Conservation (phyloP, 2,888 invertebrate genomes). For the Melanotus villosus region DNA sequence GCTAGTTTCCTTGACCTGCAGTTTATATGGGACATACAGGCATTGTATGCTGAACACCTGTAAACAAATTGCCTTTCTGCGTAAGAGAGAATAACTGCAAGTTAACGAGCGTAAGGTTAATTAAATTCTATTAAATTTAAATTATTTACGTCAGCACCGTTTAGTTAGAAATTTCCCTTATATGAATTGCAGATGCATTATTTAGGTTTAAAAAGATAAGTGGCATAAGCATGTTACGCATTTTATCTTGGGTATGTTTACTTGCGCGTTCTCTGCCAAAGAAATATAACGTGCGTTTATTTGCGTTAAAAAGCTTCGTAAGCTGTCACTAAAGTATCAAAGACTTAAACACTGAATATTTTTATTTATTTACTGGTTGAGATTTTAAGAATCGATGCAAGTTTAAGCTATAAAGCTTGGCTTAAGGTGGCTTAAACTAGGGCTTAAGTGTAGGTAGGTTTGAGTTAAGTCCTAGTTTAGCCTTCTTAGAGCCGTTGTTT, state of each 20-base stretch:
- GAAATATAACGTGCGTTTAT: too few species aligned
- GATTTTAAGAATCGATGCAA: too few species aligned
- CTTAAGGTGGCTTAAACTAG: too few species aligned
- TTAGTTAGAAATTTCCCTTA: background rate
- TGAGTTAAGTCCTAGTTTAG: too few species aligned
- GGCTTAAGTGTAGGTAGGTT: too few species aligned
- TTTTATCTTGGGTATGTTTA: background rate
- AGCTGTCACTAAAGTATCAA: too few species aligned
- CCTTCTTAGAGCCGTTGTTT: too few species aligned
- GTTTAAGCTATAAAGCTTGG: too few species aligned
- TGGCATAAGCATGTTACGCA: background rate
- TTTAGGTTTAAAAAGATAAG: background rate
- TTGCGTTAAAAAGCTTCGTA: too few species aligned
- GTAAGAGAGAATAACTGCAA: background rate
- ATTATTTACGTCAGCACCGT: slow-evolving; percentile 11
- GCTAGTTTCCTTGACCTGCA: slow-evolving; percentile 35
- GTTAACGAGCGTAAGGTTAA: slow-evolving; percentile 10
- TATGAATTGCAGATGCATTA: background rate
- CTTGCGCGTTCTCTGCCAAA: background rate
- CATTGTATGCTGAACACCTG: slow-evolving; percentile 18
- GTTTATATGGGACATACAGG: slow-evolving; percentile 12
- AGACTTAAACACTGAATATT: too few species aligned
- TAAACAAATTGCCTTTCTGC: slow-evolving; percentile 9
- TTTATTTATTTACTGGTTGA: too few species aligned
- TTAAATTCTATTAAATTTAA: slow-evolving; percentile 5